Percentiles rank a stretch among this genome's conserved stretches.
Conservation (phyloP, 2,888 invertebrate genomes). For the Therioaphis trifolii region DNA sequence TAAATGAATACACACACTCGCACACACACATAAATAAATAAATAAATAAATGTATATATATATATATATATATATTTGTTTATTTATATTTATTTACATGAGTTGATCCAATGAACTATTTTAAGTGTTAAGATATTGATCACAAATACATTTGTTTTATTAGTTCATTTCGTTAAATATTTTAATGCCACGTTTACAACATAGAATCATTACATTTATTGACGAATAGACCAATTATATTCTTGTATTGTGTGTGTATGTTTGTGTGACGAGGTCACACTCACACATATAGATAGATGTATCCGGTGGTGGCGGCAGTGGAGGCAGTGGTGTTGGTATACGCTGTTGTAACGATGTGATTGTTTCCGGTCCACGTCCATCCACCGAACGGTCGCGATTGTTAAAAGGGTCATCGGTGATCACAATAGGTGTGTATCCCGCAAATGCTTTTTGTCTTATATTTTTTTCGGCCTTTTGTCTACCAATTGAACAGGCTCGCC, state of each 20-base stretch:
- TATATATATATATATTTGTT: too few relatives aligned
- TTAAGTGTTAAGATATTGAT: neutral
- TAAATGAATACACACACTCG: too few relatives aligned
- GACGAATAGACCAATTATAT: too few relatives aligned
- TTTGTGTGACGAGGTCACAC: neutral
- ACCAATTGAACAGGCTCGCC: slow-evolving; percentile 62
- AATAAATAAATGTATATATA: too few relatives aligned
- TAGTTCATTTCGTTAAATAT: too few relatives aligned
- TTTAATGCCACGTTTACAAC: too few relatives aligned
- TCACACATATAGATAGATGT: neutral
- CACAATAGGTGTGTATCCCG: neutral
- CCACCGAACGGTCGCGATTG: neutral
- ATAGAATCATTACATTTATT: too few relatives aligned
- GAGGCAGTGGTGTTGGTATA: neutral
- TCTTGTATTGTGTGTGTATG: too few relatives aligned
- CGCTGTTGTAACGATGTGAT: slow-evolving; percentile 11
- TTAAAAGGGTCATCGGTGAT: neutral
- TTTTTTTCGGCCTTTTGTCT: neutral
- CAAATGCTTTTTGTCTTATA: neutral
- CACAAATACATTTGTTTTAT: neutral
- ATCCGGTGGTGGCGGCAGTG: slow-evolving; percentile 10
- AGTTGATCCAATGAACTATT: neutral
- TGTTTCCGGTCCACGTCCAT: slow-evolving; percentile 26
- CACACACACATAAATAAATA: too few relatives aligned
- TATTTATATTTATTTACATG: too few relatives aligned